phyloP scores from a whole-genome alignment of 1,140 invertebrate species.

The Macrostomum lignano region DNA sequence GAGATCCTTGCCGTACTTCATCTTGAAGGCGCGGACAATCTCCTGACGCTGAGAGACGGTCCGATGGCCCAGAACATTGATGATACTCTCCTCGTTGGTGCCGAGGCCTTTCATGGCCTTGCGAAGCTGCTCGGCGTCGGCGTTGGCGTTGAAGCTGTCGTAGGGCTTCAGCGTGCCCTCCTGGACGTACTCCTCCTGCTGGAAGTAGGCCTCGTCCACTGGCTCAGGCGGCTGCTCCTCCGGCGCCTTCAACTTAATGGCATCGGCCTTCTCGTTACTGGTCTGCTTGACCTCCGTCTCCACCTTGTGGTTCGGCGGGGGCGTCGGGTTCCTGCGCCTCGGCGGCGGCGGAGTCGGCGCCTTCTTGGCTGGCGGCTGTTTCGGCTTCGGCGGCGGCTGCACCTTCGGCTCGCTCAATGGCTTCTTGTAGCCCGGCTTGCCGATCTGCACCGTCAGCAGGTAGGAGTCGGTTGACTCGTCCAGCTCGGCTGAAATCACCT shows the following conservation, averaged over 20 bases:
- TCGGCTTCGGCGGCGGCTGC: constrained; percentile 4
- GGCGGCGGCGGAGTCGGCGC: not conserved
- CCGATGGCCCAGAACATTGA: constrained; percentile 54
- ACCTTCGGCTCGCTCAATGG: constrained; percentile 7
- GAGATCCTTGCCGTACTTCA: constrained; percentile 51
- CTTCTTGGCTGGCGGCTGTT: not conserved
- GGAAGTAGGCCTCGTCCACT: constrained; percentile 17
- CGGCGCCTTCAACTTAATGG: constrained; percentile 1
- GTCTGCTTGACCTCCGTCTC: not conserved
- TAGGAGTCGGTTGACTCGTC: constrained; percentile 18
- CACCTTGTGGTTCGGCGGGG: not conserved
- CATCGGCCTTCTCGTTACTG: not conserved
- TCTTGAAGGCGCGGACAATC: constrained; percentile 65
- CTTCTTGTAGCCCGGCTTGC: constrained; percentile 14
- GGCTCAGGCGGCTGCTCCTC: constrained; percentile 6
- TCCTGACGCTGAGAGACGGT: constrained; percentile 61
- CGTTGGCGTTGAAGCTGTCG: constrained; percentile 19
- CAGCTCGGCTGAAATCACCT: constrained; percentile 20
- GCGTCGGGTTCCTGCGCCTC: constrained; percentile 7
- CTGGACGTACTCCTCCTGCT: constrained; percentile 18
- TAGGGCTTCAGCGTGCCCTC: constrained; percentile 17
- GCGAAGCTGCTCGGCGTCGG: constrained; percentile 13
- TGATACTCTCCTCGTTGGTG: constrained; percentile 65
- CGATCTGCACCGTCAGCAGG: constrained; percentile 14
- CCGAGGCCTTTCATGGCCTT: constrained; percentile 30